Conservation (phyloP, 1,140 invertebrate genomes). For the Orchesella cincta region DNA sequence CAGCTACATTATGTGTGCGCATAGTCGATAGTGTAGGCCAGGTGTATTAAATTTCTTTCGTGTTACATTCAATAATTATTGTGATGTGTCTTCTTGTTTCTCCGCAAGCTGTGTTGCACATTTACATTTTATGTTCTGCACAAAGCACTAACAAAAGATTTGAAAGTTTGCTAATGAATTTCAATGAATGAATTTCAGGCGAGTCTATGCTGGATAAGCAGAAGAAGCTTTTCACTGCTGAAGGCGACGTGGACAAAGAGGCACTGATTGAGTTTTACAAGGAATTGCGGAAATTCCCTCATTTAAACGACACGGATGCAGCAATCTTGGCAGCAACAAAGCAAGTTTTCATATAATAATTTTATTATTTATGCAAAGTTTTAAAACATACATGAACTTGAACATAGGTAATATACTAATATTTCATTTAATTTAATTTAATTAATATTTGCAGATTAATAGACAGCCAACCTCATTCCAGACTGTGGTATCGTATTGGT, state of each 20-base stretch:
- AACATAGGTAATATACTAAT: too few species aligned
- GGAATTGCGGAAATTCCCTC: constrained; percentile 63
- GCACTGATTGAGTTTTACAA: constrained; percentile 60
- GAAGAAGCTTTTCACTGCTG: constrained; percentile 56
- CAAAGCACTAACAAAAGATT: neutral
- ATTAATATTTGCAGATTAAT: constrained; percentile 55
- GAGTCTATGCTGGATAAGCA: constrained; percentile 55
- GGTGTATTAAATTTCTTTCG: neutral
- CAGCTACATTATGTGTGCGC: neutral
- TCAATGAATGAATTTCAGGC: too few species aligned
- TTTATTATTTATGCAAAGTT: neutral
- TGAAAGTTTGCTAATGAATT: too few species aligned
- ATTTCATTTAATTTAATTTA: neutral
- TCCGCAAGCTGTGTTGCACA: constrained; percentile 23
- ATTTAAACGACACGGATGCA: constrained; percentile 64
- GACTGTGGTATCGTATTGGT: constrained; percentile 67
- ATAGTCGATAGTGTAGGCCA: too few species aligned
- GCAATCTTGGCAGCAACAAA: constrained; percentile 63
- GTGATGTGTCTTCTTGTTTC: neutral
- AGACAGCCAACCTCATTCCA: constrained; percentile 60
- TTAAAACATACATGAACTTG: neutral
- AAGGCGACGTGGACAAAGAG: constrained; percentile 59
- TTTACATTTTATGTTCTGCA: neutral
- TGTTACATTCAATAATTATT: neutral
- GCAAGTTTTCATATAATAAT: constrained; percentile 51